Percentiles rank a stretch among this genome's conserved stretches.
These are phyloP conservation scores for Eubasilissa regina DNA, from an alignment of 1,140 invertebrate species.

Conservation along the genomic window DNA sequence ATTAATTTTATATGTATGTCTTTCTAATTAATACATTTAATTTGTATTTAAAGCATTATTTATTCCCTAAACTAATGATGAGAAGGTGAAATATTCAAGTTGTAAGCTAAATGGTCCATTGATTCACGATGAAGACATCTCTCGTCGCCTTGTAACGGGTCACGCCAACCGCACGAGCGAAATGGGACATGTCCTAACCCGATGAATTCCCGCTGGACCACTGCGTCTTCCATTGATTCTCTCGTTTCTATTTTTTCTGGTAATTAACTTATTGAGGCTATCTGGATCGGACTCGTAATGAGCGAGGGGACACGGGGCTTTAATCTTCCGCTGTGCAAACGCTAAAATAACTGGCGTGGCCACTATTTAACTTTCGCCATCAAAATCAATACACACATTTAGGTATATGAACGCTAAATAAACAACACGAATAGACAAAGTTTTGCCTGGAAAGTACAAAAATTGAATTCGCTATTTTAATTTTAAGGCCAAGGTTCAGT, in stretches of 20 bases:
- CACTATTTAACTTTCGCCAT: not conserved
- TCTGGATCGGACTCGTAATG: constrained; percentile 52
- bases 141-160: constrained; percentile 27
- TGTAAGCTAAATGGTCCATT: constrained; percentile 22
- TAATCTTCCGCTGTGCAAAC: constrained; percentile 5
- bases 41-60: too few species aligned
- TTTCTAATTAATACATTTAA: too few species aligned
- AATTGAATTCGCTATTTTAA: too few species aligned
- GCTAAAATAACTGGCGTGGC: constrained; percentile 23
- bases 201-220: not conserved
- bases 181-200: not conserved
- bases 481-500: too few species aligned
- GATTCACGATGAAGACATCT: constrained; percentile 47
- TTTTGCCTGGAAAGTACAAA: too few species aligned
- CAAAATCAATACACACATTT: too few species aligned
- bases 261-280: constrained; percentile 56
- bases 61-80: too few species aligned
- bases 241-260: constrained; percentile 54
- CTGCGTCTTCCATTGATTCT: constrained; percentile 14
- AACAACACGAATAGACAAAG: too few species aligned
- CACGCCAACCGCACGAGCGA: constrained; percentile 25
- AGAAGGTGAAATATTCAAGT: not conserved
- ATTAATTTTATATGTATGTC: too few species aligned
- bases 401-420: too few species aligned
- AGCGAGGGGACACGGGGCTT: constrained; percentile 34